Evolutionary conservation across 2,797 vertebrate genomes (phyloP), one percentile per base, ranked within the genome.

Genomic region (Champsocephalus gunnari): DNA sequence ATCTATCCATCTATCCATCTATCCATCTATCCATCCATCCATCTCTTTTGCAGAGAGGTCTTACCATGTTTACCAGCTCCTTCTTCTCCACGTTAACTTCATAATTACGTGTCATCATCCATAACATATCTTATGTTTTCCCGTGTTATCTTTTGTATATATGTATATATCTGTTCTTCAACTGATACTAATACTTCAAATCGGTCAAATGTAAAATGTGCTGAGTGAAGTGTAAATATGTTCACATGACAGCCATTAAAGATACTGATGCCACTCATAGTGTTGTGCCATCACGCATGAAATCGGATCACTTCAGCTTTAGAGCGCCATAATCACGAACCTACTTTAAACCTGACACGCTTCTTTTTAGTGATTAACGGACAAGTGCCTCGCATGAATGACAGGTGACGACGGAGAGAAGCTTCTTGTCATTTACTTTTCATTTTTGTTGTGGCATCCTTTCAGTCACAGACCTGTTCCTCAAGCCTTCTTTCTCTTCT

Each of bases 361-460:
- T 58, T 66, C 66, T 80, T 38, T 70, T 50, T 71, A 59, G 71
- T 79, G 58, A 80, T 88, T 56, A 76, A 58, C 7, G 8, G 43
- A 68, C 57, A 76, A 45, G 61, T 65, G 66, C 2, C 12, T 51
- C 11, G 45, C 58, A 32, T 69, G 71, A 69, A 71, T 53, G 53
- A 21, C 3, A 11, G 45, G 12, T 28, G 47, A 75, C 50, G 66
- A 81, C 34, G 47, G n/a, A 56, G 50, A 64, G 44, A 47, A 50
- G 56, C 73, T 43, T 59, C 1, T 50, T 65, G 55, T 60, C 57
- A 3, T 43, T 1, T 28, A 48, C 43, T 63, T 3, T 60, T 79
- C 21, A 78, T 75, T 77, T 79, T 54, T 75, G 55, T 70, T 75
- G 53, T 68, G 65, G 54, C 75, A 41, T 32, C n/a, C 38, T 53